These are phyloP conservation scores for Lagocephalus sceleratus DNA, from an alignment of 2,797 vertebrate species.

Conservation along the genomic window DNA sequence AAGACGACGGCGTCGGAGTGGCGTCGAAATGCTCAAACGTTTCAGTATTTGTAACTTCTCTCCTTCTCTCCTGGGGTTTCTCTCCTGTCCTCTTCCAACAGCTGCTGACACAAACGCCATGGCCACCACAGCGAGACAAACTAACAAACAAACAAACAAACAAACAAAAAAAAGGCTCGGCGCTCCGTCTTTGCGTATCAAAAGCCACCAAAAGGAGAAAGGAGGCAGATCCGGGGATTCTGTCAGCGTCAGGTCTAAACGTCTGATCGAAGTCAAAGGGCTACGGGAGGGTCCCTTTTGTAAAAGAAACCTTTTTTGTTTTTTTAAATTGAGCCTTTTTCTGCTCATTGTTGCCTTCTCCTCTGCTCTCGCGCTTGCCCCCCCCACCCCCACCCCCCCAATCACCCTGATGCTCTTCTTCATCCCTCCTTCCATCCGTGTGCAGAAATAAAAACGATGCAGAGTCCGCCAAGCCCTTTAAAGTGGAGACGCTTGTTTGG, in stretches of 20 bases:
- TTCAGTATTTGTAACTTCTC: too few relatives aligned
- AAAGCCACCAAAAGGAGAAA: slow-evolving; percentile 34
- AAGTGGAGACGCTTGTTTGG: slow-evolving; percentile 53
- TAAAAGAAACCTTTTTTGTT: slow-evolving; percentile 51
- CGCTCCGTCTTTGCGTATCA: slow-evolving; percentile 37
- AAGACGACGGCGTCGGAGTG: too few relatives aligned
- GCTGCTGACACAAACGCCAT: slow-evolving; percentile 25
- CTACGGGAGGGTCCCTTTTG: slow-evolving; percentile 73
- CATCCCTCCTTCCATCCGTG: slow-evolving; percentile 37
- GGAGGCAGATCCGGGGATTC: slow-evolving; percentile 46
- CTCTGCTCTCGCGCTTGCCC: slow-evolving; percentile 57
- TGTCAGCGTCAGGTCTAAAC: slow-evolving; percentile 48
- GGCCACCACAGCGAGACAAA: slow-evolving; percentile 25
- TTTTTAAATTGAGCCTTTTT: not conserved
- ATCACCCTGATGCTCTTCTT: slow-evolving; percentile 19
- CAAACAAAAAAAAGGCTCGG: slow-evolving; percentile 25
- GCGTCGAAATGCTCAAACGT: too few relatives aligned
- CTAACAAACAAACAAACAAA: slow-evolving; percentile 17
- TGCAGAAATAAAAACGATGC: slow-evolving; percentile 58
- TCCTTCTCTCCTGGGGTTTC: slow-evolving; percentile 10
- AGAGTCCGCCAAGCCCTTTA: slow-evolving; percentile 70
- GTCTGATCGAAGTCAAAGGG: slow-evolving; percentile 74
- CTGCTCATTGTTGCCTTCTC: slow-evolving; percentile 75
- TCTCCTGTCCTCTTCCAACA: slow-evolving; percentile 15
- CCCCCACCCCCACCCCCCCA: not conserved